phyloP scores from a whole-genome alignment of 2,113 vertebrate species.

The Corythornis cristatus region DNA sequence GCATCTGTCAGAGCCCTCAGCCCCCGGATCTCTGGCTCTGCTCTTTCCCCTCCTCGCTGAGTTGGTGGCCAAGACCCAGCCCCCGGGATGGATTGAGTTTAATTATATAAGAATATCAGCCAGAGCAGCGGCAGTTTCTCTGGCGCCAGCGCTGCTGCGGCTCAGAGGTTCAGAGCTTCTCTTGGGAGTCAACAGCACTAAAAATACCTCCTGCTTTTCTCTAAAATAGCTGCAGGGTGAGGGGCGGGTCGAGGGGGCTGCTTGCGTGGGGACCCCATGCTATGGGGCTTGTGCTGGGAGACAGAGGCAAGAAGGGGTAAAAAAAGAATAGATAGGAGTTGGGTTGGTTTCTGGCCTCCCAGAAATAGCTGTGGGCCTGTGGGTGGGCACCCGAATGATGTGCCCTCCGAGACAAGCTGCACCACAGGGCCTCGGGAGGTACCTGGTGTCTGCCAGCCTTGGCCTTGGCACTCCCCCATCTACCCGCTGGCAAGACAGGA shows the following conservation, averaged over 20 bases:
- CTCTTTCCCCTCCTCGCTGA: slow-evolving; percentile 37
- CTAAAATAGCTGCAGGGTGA: slow-evolving; percentile 36
- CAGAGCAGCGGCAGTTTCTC: slow-evolving; percentile 62
- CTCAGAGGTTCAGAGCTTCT: slow-evolving; percentile 51
- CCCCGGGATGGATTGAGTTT: slow-evolving; percentile 58
- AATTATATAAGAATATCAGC: slow-evolving; percentile 69
- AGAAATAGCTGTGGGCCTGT: neutral
- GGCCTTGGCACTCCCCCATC: neutral
- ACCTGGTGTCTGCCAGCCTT: neutral
- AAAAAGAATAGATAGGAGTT: neutral
- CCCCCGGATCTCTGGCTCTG: neutral
- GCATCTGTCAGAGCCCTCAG: neutral
- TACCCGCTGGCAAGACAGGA: neutral
- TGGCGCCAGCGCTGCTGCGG: slow-evolving; percentile 57
- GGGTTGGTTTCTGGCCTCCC: neutral
- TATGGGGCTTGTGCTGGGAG: neutral
- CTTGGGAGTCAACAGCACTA: slow-evolving; percentile 45
- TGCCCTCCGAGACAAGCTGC: neutral
- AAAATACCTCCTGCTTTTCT: slow-evolving; percentile 57
- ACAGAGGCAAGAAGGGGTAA: neutral
- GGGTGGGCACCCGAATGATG: neutral
- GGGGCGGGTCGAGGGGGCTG: slow-evolving; percentile 14
- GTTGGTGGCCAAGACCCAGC: slow-evolving; percentile 52
- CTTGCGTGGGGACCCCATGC: neutral
- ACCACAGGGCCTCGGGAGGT: neutral